phyloP scores from a whole-genome alignment of 2,797 vertebrate genomes.

The Nyctibius grandis region DNA sequence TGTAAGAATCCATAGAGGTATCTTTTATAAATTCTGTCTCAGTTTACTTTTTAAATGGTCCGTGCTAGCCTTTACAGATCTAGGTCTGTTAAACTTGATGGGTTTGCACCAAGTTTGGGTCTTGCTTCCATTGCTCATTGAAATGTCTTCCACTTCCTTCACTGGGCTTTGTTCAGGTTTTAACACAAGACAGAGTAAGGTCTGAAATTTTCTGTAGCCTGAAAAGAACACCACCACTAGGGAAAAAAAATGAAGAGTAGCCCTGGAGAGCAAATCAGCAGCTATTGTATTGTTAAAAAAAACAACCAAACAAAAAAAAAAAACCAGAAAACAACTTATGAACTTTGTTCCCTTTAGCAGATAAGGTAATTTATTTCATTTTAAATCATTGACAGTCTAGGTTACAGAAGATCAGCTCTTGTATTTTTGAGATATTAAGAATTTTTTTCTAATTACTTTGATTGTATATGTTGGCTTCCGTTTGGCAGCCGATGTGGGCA shows the following conservation, averaged over 20 bases:
- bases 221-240: background rate
- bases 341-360: background rate
- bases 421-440: background rate
- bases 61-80: background rate
- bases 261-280: background rate
- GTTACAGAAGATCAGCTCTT: background rate
- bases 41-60: background rate
- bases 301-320: background rate
- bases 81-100: background rate
- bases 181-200: background rate
- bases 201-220: background rate
- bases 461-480: background rate
- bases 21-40: background rate
- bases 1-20: background rate
- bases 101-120: background rate
- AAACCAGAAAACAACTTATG: background rate
- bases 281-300: background rate
- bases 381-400: background rate
- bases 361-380: background rate
- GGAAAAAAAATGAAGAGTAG: fast-evolving
- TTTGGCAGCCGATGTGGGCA: background rate
- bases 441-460: background rate
- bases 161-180: background rate
- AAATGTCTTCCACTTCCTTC: background rate
- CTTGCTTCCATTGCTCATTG: background rate